A percentile compares a stretch with the other conserved stretches of the same genome.
These are phyloP conservation scores for Pristiophorus japonicus DNA, from an alignment of 2,113 vertebrate genomes.

Conservation along the genomic window DNA sequence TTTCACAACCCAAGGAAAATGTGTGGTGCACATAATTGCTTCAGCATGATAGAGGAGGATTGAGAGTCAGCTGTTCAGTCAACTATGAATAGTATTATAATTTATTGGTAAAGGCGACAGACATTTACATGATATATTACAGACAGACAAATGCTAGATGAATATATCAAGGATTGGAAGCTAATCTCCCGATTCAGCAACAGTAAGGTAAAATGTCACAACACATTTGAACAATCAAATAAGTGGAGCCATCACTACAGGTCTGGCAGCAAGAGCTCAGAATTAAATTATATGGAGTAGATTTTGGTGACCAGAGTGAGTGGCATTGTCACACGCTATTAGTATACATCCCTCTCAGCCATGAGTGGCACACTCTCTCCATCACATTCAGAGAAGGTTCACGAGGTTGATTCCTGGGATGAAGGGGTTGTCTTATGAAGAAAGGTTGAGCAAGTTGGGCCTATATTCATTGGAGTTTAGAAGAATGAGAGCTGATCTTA, in stretches of 20 bases:
- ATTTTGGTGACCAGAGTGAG: too few species aligned
- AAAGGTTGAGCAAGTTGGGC: too few species aligned
- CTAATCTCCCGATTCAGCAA: conserved; percentile 1
- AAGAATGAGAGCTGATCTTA: too few species aligned
- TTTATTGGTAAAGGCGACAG: neutral
- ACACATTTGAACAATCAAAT: neutral
- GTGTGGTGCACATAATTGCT: neutral
- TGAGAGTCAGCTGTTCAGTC: neutral
- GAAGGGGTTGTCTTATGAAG: too few species aligned
- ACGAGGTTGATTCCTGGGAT: too few species aligned
- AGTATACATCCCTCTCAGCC: neutral
- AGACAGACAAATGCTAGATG: neutral
- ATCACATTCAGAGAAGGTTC: too few species aligned
- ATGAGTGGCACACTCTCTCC: neutral
- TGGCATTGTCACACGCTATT: neutral
- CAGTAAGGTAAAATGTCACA: neutral
- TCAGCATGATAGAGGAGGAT: neutral
- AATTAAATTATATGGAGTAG: neutral
- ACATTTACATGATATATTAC: neutral
- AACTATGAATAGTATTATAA: neutral
- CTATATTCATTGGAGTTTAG: too few species aligned
- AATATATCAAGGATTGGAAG: neutral
- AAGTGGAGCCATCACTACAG: neutral
- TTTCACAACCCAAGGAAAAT: neutral
- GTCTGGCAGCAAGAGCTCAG: neutral